Base-by-base conservation (phyloP, 2,113 vertebrate species). In the Esox niger region DNA sequence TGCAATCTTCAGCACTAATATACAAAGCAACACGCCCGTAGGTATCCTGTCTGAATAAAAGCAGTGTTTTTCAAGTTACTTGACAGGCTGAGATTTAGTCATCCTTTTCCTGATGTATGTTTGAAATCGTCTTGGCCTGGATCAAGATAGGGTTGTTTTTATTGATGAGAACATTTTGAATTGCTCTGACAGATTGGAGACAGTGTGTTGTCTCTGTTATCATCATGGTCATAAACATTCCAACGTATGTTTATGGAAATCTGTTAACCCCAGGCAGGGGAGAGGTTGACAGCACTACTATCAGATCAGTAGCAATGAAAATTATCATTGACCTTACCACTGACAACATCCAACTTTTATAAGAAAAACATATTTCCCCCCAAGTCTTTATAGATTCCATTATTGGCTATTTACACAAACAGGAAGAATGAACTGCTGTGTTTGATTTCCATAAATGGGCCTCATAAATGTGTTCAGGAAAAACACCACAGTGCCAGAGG, bases 401-500 rank as follows among this genome's bases (percentile, higher is more conserved):
- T 60, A 32, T 60, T 15, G 57, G 30, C 29, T 15, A 13, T 15
- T 59, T 31, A 29, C 30, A 59, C 4, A 15, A 23, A 61, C n/a
- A 61, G 32, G 59, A 61, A 35, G 10, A 25, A 32, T 35, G 23
- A 32, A 38, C 31, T 13, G n/a, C 32, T 33, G 43, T 46, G 62
- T 20, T 64, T 52, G 4, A 31, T 47, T 58, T 17, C 10, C 17
- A 61, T 26, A 61, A 69, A 23, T 47, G 35, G 57, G 29, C 49
- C 67, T 32, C 43, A 32, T 69, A 52, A 69, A 69, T 46, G 59
- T 52, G 56, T 66, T 25, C 6, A 17, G 29, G 20, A 52, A 52
- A 29, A 30, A 6, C n/a, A 31, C n/a, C n/a, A 29, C 67, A 25
- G n/a, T 43, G 29, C 17, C 13, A 29, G 15, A 15, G 11, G 27